Evolutionary conservation across 2,888 invertebrate species (phyloP).

Genomic region (Deroplatys truncata): DNA sequence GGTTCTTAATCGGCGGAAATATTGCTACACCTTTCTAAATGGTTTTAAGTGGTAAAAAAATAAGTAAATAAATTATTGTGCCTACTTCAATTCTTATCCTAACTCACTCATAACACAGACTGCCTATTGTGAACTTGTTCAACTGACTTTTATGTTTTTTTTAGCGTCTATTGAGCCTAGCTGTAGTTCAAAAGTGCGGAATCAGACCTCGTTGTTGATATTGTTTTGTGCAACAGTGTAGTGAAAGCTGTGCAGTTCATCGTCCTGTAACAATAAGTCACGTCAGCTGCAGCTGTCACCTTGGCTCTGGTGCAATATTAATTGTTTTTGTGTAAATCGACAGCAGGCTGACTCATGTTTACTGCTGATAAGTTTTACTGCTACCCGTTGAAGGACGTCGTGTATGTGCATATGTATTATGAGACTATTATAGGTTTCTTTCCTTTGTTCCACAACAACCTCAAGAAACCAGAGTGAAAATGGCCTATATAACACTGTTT

Average conservation of each 20-base stretch:
- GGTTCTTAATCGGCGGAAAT: too few species aligned
- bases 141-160: too few species aligned
- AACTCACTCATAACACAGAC: too few species aligned
- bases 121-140: too few species aligned
- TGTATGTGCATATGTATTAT: not conserved
- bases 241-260: not conserved
- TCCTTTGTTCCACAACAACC: not conserved
- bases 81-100: too few species aligned
- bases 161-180: too few species aligned
- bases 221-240: not conserved
- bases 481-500: too few species aligned
- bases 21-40: too few species aligned
- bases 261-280: not conserved
- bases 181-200: too few species aligned
- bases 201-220: too few species aligned
- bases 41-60: too few species aligned
- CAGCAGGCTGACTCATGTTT: not conserved
- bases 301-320: not conserved
- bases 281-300: not conserved
- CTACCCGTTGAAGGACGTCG: not conserved
- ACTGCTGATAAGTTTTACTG: not conserved
- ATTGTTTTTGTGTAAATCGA: not conserved
- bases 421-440: not conserved
- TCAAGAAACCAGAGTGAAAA: not conserved
- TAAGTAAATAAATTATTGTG: too few species aligned